Base-by-base conservation (phyloP, 2,888 invertebrate species). In the Oscheius sp. region DNA sequence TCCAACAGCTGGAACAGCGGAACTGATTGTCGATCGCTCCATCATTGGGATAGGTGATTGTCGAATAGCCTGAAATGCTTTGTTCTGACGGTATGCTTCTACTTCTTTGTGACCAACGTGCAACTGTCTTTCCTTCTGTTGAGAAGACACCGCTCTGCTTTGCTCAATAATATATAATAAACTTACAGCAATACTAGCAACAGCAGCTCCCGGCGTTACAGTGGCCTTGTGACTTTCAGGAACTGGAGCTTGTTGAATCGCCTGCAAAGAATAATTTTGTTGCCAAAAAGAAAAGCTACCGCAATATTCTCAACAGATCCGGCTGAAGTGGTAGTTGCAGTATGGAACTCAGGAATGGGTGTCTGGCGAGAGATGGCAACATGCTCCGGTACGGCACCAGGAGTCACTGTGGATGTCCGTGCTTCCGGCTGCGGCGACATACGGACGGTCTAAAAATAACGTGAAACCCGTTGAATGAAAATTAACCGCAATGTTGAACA, bases 281-380 rank as follows among this genome's bases (percentile, higher is more conserved):
- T 13, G 29, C 9, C 21, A 62, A 59, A 47, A 13, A 59, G 3
- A 21, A 33, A n/a, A 42, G 42, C 50, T 21, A 79, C 81, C n/a
- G 81, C 81, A 65, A 81, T 78, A 59, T 81, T 81, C 51, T 81
- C 81, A 29, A 81, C 78, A 10, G 81, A 79, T 4, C 79, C 76
- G 57, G 78, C 78, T 59, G 79, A 70, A 3, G 78, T 81, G 13
- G 79, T 55, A 2, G 79, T 79, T 3, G 81, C 77, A 57, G 57
- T 72, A 47, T 78, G 73, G 1, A 76, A 58, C 53, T 81, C 79
- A 7, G 81, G 81, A 4, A 77, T 72, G n/a, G 79, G 79, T 11
- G 77, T 76, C 53, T 78, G 47, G 42, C 57, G 37, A 47, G 70
- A 53, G 5, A 74, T 59, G 13, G 81, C 81, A 21, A 76, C 81